Conservation (phyloP, 2,888 invertebrate species). For the Hyposoter didymator region DNA sequence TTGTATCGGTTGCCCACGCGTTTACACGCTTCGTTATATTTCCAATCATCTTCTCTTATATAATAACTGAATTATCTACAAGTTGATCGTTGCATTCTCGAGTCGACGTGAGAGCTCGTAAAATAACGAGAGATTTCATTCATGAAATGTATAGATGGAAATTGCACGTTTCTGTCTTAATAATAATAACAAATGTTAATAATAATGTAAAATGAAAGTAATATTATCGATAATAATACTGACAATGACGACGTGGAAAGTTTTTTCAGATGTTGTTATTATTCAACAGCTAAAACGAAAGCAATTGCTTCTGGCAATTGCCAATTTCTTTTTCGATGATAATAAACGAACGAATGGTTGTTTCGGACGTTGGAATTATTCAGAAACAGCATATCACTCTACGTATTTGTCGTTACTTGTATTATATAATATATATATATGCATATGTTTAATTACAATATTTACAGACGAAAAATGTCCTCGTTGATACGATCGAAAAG, state of each 20-base stretch:
- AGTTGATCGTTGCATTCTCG: constrained; percentile 50
- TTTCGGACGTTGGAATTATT: constrained; percentile 11
- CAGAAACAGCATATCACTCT: constrained; percentile 19
- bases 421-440: constrained; percentile 13
- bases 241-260: constrained; percentile 40
- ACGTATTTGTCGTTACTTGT: constrained; percentile 28
- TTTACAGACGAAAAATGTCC: constrained; percentile 49
- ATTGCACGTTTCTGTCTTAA: constrained; percentile 61
- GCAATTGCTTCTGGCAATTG: constrained; percentile 20
- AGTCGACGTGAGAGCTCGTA: constrained; percentile 43
- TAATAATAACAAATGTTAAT: constrained; percentile 43
- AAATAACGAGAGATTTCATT: constrained; percentile 33
- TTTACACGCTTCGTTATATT: constrained; percentile 63
- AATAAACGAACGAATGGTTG: not conserved
- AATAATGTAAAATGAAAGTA: constrained; percentile 36
- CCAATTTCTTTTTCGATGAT: not conserved
- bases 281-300: constrained; percentile 36
- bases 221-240: constrained; percentile 41
- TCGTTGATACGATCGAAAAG: constrained; percentile 20
- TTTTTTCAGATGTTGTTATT: constrained; percentile 42
- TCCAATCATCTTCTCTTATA: constrained; percentile 63
- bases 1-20: constrained; percentile 56
- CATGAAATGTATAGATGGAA: constrained; percentile 5
- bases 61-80: constrained; percentile 79
- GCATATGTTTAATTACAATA: constrained; percentile 63